Percentiles rank a stretch among this genome's conserved stretches.
phyloP scores from a whole-genome alignment of 2,113 vertebrate species.

The Eretmochelys imbricata region DNA sequence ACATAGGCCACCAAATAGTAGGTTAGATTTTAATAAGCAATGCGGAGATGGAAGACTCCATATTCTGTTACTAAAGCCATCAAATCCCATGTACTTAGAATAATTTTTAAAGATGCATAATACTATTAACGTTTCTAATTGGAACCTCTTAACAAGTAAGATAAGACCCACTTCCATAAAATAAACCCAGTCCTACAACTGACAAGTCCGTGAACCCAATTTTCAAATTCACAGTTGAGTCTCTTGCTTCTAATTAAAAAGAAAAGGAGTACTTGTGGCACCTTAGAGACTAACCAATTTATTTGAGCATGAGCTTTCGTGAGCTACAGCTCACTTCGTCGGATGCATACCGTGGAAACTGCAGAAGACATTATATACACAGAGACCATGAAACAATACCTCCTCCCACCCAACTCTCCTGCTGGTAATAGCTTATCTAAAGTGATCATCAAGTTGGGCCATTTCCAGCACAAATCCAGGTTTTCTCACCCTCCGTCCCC shows the following conservation, averaged over 20 bases:
- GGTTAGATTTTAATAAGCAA: background rate
- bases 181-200: background rate
- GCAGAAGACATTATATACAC: too few species aligned
- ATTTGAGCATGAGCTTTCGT: too few species aligned
- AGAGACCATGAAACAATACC: too few species aligned
- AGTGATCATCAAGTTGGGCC: too few species aligned
- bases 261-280: too few species aligned
- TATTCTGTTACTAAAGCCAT: background rate
- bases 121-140: background rate
- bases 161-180: background rate
- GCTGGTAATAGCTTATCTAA: too few species aligned
- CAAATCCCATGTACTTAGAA: background rate
- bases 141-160: background rate
- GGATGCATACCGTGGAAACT: too few species aligned
- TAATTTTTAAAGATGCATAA: background rate
- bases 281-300: too few species aligned
- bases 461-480: too few species aligned
- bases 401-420: too few species aligned
- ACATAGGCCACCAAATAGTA: background rate
- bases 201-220: rapidly evolving
- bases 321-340: too few species aligned
- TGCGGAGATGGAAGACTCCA: background rate
- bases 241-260: background rate
- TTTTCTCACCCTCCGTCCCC: too few species aligned
- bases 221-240: background rate